Percentiles rank a stretch among this genome's conserved stretches.
These are phyloP conservation scores for Stenodema calcarata DNA, from an alignment of 2,888 invertebrate genomes.

Conservation along the genomic window DNA sequence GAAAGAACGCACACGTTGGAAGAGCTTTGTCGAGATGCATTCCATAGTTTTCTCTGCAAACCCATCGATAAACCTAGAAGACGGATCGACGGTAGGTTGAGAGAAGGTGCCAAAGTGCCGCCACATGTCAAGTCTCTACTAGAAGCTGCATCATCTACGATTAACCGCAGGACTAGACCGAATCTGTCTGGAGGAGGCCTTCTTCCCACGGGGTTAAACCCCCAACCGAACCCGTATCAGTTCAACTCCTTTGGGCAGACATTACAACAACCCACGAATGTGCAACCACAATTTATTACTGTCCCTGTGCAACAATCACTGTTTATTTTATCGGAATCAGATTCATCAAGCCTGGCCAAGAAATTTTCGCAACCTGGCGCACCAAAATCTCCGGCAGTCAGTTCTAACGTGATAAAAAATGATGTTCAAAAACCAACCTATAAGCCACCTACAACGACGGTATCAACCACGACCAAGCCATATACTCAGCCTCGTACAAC, in stretches of 20 bases:
- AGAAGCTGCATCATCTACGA: slow-evolving; percentile 1
- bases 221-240: not conserved
- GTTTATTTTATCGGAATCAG: slow-evolving; percentile 17
- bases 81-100: slow-evolving; percentile 50
- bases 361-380: not conserved
- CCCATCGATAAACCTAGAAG: slow-evolving; percentile 33
- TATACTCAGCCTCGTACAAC: not conserved
- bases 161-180: not conserved
- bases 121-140: slow-evolving; percentile 24
- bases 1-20: slow-evolving; percentile 43
- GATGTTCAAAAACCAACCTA: not conserved
- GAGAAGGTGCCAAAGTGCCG: slow-evolving; percentile 48
- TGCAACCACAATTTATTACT: not conserved
- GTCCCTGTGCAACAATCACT: not conserved
- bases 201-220: not conserved
- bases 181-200: not conserved
- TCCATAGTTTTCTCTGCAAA: slow-evolving; percentile 54
- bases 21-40: slow-evolving; percentile 51
- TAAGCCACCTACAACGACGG: not conserved
- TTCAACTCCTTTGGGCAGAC: not conserved
- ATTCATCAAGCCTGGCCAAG: slow-evolving; percentile 20
- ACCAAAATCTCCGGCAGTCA: not conserved
- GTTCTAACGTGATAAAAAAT: not conserved
- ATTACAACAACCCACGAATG: not conserved
- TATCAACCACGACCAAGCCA: not conserved